Conservation (phyloP, 2,797 vertebrate species). For the Epinephelus malabaricus region DNA sequence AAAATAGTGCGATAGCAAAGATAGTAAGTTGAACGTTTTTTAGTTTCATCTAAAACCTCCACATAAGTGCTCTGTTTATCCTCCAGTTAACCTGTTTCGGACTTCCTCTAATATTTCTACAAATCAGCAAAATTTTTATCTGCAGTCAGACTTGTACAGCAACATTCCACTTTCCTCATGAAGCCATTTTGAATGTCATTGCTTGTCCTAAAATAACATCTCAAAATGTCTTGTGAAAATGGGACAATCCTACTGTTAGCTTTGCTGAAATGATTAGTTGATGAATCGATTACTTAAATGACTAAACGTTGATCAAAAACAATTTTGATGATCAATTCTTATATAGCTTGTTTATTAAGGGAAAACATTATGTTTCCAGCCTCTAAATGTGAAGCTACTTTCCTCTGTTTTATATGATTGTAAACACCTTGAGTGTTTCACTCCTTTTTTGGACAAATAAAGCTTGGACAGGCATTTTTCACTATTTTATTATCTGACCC, state of each 20-base stretch:
- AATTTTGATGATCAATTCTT: neutral
- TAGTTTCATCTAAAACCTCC: neutral
- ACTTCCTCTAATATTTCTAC: conserved; percentile 30
- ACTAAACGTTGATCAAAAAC: neutral
- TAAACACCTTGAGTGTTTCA: neutral
- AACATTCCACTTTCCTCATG: neutral
- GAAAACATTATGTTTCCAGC: neutral
- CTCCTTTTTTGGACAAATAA: no score
- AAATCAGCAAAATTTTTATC: conserved; percentile 17
- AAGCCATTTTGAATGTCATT: neutral
- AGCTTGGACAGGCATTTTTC: neutral
- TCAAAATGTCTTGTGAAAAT: no score
- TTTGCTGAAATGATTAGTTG: neutral
- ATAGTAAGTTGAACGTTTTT: neutral
- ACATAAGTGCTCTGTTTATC: neutral
- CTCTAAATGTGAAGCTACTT: neutral
- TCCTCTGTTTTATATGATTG: neutral
- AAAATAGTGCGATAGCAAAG: neutral
- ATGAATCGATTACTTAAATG: neutral
- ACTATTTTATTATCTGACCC: no score
- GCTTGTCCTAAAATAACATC: neutral
- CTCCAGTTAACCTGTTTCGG: neutral
- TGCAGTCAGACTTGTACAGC: neutral
- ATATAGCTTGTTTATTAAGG: neutral
- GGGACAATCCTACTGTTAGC: no score